Conservation (phyloP, 2,888 invertebrate genomes). For the Drosophila fulvimacula region DNA sequence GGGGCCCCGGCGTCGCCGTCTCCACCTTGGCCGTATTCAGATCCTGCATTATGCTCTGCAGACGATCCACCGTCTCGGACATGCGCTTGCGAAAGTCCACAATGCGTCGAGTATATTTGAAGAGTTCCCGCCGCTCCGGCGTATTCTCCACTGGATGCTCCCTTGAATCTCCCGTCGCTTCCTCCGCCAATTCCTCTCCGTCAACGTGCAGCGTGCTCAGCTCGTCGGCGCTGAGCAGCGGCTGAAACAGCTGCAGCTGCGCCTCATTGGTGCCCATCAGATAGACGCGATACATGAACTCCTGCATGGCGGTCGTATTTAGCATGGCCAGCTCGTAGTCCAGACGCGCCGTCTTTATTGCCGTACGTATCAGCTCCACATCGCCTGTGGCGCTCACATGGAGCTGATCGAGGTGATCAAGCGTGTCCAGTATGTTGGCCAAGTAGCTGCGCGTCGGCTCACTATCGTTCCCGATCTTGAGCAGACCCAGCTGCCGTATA, state of each 20-base stretch:
- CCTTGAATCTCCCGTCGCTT: slow-evolving; percentile 49
- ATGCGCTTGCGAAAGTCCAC: slow-evolving; percentile 78
- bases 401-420: slow-evolving; percentile 15
- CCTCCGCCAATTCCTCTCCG: slow-evolving; percentile 28
- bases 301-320: slow-evolving; percentile 80
- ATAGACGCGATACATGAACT: slow-evolving; percentile 72
- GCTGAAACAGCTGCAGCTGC: slow-evolving; percentile 42
- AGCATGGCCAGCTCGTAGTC: slow-evolving; percentile 59
- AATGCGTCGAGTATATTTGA: slow-evolving; percentile 73
- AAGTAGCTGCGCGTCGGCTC: slow-evolving; percentile 50
- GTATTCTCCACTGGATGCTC: too few relatives aligned
- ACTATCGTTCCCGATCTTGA: slow-evolving; percentile 55
- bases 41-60: slow-evolving; percentile 77
- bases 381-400: slow-evolving; percentile 2
- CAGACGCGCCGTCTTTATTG: slow-evolving; percentile 32
- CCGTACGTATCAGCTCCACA: slow-evolving; percentile 34
- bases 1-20: not conserved
- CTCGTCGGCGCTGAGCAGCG: slow-evolving; percentile 67
- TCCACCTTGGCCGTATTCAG: slow-evolving; percentile 24
- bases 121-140: slow-evolving; percentile 63
- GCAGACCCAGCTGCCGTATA: slow-evolving; percentile 63
- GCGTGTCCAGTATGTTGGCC: slow-evolving; percentile 37
- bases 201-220: slow-evolving; percentile 34
- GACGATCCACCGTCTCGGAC: slow-evolving; percentile 78
- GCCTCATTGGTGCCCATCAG: slow-evolving; percentile 65